phyloP scores from a whole-genome alignment of 2,797 vertebrate species.

The Aselliscus stoliczkanus region DNA sequence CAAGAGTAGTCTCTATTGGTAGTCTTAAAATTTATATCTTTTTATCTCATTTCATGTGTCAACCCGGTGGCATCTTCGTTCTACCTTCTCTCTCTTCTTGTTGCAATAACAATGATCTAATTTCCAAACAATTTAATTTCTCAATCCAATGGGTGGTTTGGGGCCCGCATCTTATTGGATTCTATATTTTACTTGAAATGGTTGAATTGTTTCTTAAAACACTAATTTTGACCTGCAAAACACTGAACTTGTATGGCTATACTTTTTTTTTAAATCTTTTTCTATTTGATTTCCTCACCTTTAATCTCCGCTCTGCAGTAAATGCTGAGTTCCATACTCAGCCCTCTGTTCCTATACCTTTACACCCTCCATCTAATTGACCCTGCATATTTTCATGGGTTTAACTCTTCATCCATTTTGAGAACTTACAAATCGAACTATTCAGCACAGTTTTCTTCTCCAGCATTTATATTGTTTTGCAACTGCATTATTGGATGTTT shows the following conservation, averaged over 20 bases:
- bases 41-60: background rate
- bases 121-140: background rate
- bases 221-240: background rate
- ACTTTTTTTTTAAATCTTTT: background rate
- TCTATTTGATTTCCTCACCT: background rate
- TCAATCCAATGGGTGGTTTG: background rate
- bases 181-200: background rate
- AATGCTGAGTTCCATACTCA: background rate
- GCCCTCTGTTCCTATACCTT: background rate
- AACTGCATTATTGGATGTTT: background rate
- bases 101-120: background rate
- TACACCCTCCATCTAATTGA: background rate
- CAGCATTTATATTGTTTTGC: background rate
- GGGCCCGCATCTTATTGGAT: background rate
- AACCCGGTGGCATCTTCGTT: background rate
- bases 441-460: background rate
- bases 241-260: background rate
- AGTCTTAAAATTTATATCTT: background rate
- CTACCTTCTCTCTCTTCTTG: background rate
- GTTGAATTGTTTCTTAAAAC: background rate
- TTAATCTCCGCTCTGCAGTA: background rate
- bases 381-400: background rate
- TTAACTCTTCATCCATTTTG: background rate
- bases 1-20: background rate
- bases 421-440: background rate